Conservation (phyloP, 2,797 vertebrate species). For the Mormyrus proboscirostris region DNA sequence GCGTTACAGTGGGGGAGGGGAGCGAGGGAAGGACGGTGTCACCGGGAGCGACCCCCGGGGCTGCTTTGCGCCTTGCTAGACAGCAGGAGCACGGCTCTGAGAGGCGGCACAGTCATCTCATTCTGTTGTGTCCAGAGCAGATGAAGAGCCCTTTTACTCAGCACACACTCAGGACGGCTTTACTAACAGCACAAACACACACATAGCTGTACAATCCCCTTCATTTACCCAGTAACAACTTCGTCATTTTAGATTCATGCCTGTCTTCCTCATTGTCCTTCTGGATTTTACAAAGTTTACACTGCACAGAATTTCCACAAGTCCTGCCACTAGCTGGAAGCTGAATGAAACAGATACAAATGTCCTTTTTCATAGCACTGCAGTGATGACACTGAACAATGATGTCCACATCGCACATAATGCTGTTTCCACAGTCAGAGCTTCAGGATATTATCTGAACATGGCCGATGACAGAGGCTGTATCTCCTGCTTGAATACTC, state of each 20-base stretch:
- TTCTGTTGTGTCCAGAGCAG: constrained; percentile 19
- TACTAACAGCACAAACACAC: not conserved
- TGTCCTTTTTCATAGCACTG: not conserved
- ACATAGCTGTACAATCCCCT: not conserved
- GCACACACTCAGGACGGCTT: not conserved
- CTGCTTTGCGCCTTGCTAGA: constrained; percentile 52
- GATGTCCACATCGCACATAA: not conserved
- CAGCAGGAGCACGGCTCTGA: constrained; percentile 35
- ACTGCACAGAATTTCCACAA: not conserved
- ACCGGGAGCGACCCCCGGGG: constrained; percentile 43
- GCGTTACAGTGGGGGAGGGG: constrained; percentile 33
- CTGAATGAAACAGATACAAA: not conserved
- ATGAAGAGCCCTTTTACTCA: not conserved
- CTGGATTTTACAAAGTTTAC: not conserved
- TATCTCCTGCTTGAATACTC: not conserved
- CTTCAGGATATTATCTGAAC: not conserved
- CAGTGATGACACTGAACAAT: not conserved
- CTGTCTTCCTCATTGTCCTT: not conserved
- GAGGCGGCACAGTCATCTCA: constrained; percentile 34
- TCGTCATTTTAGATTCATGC: not conserved
- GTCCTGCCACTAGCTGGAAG: not conserved
- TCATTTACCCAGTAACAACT: not conserved
- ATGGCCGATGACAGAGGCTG: not conserved
- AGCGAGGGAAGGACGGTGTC: constrained; percentile 27
- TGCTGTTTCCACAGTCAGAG: not conserved